Evolutionary conservation across 2,113 vertebrate genomes (phyloP).

Genomic region (Pongo abelii): DNA sequence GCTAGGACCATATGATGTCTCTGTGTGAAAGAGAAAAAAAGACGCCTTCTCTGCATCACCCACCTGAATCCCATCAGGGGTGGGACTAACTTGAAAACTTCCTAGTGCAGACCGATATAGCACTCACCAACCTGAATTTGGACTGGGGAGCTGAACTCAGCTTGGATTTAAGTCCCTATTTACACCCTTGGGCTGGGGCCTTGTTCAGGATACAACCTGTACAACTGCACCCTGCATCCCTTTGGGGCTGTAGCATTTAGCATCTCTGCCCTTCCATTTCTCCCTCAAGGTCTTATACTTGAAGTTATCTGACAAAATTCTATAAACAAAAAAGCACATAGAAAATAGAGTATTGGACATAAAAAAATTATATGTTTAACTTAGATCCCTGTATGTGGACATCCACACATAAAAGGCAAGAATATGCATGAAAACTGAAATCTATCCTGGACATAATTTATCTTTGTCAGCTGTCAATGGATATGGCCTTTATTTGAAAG

Average conservation of each 20-base stretch:
- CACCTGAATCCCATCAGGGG: too few species aligned
- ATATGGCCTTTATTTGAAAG: constrained; percentile 83
- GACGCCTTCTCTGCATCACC: neutral
- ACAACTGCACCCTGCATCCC: accelerated
- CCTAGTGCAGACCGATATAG: neutral
- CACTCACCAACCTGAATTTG: neutral
- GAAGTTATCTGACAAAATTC: constrained; percentile 13
- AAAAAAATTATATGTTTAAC: constrained; percentile 54
- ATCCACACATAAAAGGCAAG: constrained; percentile 76
- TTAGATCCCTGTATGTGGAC: constrained; percentile 30
- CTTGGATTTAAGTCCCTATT: neutral
- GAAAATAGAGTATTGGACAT: neutral
- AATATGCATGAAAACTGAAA: constrained; percentile 48
- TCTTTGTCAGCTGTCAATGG: constrained; percentile 80
- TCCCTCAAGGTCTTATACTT: neutral
- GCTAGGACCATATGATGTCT: neutral
- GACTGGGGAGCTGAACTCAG: neutral
- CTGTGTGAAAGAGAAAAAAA: neutral
- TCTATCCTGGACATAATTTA: constrained; percentile 70
- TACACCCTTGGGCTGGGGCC: neutral
- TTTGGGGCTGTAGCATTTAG: accelerated
- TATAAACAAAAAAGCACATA: neutral
- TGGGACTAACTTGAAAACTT: neutral
- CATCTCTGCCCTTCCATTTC: neutral
- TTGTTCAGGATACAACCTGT: neutral